Conservation (phyloP, 2,888 invertebrate species). For the Poecilus cupreus region DNA sequence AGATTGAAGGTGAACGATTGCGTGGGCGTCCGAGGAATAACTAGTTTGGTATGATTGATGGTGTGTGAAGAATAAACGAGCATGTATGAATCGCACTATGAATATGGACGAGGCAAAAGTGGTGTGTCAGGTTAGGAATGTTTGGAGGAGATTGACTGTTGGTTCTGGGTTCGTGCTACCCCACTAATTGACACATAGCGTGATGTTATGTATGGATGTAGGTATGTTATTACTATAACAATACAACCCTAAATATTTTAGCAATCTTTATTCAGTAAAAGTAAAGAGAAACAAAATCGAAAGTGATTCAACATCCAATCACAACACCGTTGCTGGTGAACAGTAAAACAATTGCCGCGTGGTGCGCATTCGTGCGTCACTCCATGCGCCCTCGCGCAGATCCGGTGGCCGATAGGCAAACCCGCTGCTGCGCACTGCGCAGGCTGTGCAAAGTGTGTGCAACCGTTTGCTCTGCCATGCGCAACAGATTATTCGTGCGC, state of each 20-base stretch:
- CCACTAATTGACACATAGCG: too few species aligned
- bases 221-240: too few species aligned
- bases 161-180: too few species aligned
- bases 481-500: slow-evolving; percentile 24
- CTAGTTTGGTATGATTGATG: too few species aligned
- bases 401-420: slow-evolving; percentile 13
- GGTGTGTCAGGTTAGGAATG: too few species aligned
- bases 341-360: slow-evolving; percentile 29
- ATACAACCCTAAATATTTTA: background rate
- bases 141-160: too few species aligned
- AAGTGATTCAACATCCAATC: slow-evolving; percentile 22
- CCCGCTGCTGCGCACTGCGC: slow-evolving; percentile 12
- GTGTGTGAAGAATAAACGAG: too few species aligned
- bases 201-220: too few species aligned
- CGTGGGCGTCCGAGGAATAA: too few species aligned
- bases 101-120: too few species aligned
- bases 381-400: background rate
- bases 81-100: too few species aligned
- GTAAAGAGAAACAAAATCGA: slow-evolving; percentile 30
- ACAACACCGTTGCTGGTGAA: background rate
- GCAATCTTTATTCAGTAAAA: slow-evolving; percentile 23
- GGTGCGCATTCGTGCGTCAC: background rate
- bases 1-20: too few species aligned
- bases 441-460: background rate
- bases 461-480: slow-evolving; percentile 13